These are phyloP conservation scores for Paradoxurus hermaphroditus DNA, from an alignment of 2,113 vertebrate species.

Conservation along the genomic window DNA sequence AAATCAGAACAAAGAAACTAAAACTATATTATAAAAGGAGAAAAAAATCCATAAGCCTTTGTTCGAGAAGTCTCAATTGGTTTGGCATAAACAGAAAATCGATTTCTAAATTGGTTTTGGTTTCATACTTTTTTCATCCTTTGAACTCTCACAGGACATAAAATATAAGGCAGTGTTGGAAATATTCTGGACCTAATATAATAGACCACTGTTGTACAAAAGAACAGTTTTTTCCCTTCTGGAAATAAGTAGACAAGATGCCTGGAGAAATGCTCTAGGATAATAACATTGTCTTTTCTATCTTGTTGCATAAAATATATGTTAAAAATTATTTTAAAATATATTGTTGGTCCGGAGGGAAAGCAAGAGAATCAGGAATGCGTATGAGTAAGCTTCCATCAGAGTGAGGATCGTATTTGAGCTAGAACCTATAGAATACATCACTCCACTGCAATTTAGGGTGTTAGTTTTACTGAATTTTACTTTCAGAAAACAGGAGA, in stretches of 20 bases:
- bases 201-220: not conserved
- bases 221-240: not conserved
- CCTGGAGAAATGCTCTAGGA: not conserved
- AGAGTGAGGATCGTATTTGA: not conserved
- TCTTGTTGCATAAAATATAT: not conserved
- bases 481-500: not conserved
- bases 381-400: too few relatives aligned
- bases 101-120: not conserved
- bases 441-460: not conserved
- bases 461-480: not conserved
- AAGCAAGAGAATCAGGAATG: not conserved
- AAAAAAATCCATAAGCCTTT: accelerated
- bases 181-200: not conserved
- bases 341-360: not conserved
- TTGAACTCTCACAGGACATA: not conserved
- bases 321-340: not conserved
- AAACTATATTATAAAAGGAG: not conserved
- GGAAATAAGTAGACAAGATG: not conserved
- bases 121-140: not conserved
- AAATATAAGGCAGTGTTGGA: not conserved
- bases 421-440: not conserved
- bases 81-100: not conserved
- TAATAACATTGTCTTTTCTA: not conserved
- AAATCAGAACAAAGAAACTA: not conserved
- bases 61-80: not conserved